Conservation (phyloP, 2,797 vertebrate species). For the Mormyrops attenuatus region DNA sequence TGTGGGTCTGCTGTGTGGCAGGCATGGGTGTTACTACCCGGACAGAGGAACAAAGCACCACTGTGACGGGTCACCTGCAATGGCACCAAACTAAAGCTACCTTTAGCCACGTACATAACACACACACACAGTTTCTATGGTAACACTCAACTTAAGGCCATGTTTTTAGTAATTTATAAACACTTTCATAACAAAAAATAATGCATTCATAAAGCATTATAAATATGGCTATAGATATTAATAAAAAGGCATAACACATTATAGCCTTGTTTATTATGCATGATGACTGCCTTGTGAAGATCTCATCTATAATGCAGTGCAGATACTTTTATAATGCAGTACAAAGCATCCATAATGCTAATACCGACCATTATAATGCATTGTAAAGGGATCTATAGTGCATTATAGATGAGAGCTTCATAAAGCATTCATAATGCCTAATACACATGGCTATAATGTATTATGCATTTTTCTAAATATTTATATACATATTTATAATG, state of each 20-base stretch:
- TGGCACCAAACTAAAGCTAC: not conserved
- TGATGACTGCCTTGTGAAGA: not conserved
- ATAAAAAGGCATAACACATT: not conserved
- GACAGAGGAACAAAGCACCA: not conserved
- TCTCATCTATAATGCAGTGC: not conserved
- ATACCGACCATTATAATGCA: not conserved
- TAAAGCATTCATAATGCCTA: not conserved
- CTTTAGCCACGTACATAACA: not conserved
- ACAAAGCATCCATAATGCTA: not conserved
- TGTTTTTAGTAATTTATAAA: not conserved
- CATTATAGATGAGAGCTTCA: not conserved
- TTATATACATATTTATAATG: not conserved
- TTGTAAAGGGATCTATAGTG: not conserved
- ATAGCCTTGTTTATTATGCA: not conserved
- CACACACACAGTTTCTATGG: not conserved
- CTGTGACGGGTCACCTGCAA: not conserved
- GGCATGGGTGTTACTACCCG: not conserved
- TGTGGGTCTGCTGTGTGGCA: not conserved
- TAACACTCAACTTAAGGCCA: not conserved
- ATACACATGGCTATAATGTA: not conserved
- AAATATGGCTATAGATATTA: not conserved
- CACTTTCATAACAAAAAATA: not conserved
- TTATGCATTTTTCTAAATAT: not conserved
- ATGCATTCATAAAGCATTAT: not conserved
- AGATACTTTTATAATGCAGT: not conserved